Evolutionary conservation across 2,888 invertebrate species (phyloP).

Genomic region (Gnatocerus cornutus): DNA sequence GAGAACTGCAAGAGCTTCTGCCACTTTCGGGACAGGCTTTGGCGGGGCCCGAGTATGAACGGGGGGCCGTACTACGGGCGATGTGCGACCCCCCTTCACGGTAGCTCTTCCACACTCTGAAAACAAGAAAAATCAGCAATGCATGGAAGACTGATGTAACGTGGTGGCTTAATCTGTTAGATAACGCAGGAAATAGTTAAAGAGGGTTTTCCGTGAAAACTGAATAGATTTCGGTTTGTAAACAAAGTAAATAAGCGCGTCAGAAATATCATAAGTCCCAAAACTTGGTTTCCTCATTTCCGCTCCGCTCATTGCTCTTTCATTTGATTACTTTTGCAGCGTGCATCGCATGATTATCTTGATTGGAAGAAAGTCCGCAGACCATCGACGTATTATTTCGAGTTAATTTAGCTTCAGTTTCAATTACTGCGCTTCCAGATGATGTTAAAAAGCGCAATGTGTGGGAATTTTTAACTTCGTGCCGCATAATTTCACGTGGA

Average conservation of each 20-base stretch:
- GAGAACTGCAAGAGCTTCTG: conserved; percentile 88
- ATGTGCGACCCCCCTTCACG: conserved; percentile 68
- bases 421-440: not conserved
- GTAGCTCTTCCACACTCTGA: conserved; percentile 70
- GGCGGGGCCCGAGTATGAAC: conserved; percentile 58
- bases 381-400: conserved; percentile 12
- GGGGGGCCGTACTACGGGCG: conserved; percentile 66
- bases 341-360: conserved; percentile 15
- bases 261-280: conserved; percentile 23
- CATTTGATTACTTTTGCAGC: conserved; percentile 1
- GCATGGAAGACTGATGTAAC: not conserved
- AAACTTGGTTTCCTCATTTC: conserved; percentile 23
- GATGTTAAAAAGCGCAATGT: too few species aligned
- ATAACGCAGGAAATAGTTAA: conserved; percentile 35
- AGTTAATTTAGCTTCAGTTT: conserved; percentile 19
- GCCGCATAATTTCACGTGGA: conserved; percentile 2
- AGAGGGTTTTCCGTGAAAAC: not conserved
- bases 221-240: conserved; percentile 7
- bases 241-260: conserved; percentile 31
- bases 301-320: conserved; percentile 14
- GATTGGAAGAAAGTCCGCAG: conserved; percentile 31
- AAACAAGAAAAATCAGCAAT: conserved; percentile 58
- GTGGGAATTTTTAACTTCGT: conserved; percentile 10
- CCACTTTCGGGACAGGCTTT: conserved; percentile 75
- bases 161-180: conserved; percentile 22